phyloP scores from a whole-genome alignment of 2,113 vertebrate genomes.

The Suricata suricatta region DNA sequence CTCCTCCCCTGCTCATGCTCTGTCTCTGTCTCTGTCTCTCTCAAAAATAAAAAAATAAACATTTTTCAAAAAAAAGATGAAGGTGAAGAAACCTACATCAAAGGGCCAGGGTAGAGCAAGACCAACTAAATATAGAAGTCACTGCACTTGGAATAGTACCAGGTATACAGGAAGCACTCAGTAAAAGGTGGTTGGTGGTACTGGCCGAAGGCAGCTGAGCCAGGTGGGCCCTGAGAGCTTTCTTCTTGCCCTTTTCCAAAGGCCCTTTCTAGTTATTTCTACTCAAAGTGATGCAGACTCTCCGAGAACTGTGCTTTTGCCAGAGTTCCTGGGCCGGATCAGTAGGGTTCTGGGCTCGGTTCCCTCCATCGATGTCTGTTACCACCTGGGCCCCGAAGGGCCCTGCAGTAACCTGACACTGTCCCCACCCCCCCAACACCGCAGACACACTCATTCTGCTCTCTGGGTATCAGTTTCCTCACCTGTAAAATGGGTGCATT shows the following conservation, averaged over 20 bases:
- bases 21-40: too few relatives aligned
- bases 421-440: background rate
- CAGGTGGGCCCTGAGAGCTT: background rate
- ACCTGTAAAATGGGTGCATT: background rate
- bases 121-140: background rate
- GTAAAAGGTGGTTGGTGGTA: background rate
- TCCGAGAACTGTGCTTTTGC: background rate
- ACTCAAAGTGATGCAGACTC: background rate
- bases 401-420: background rate
- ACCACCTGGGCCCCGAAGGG: background rate
- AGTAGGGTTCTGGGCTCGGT: background rate
- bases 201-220: background rate
- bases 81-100: background rate
- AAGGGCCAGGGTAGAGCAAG: too few relatives aligned
- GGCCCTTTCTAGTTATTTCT: background rate
- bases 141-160: background rate
- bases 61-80: too few relatives aligned
- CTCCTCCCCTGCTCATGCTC: too few relatives aligned
- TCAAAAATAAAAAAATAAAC: too few relatives aligned
- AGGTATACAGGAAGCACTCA: background rate
- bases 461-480: background rate
- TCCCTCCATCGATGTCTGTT: accelerated
- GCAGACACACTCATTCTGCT: accelerated
- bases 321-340: background rate
- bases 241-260: background rate